A percentile compares a stretch with the other conserved stretches of the same genome.
Evolutionary conservation across 2,888 invertebrate genomes (phyloP).

Genomic region (Protodeltote pygarga): DNA sequence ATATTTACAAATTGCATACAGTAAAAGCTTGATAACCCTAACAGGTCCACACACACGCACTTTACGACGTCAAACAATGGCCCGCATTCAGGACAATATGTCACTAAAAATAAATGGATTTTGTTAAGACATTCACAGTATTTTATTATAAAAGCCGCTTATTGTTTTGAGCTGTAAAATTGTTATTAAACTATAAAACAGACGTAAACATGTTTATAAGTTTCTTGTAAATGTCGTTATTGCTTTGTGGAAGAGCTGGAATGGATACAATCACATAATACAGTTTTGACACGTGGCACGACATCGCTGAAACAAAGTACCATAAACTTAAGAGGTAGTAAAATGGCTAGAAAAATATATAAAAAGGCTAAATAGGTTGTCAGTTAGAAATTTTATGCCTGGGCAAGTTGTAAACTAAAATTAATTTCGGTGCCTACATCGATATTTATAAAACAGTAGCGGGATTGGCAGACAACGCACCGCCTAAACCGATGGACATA

Average conservation of each 20-base stretch:
- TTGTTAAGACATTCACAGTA: conserved; percentile 57
- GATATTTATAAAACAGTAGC: neutral
- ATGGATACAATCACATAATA: neutral
- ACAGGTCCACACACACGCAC: conserved; percentile 53
- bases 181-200: conserved; percentile 43
- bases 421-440: too few species aligned
- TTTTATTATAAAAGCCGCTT: conserved; percentile 50
- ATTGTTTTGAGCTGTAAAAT: conserved; percentile 52
- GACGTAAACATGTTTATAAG: conserved; percentile 30
- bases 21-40: conserved; percentile 55
- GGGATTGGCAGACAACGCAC: too few species aligned
- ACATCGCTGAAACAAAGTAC: too few species aligned
- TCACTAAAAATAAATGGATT: conserved; percentile 70
- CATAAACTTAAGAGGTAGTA: too few species aligned
- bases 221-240: conserved; percentile 37
- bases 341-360: too few species aligned
- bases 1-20: conserved; percentile 43
- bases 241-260: conserved; percentile 25
- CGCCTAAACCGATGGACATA: too few species aligned
- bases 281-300: neutral
- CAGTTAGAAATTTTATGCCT: too few species aligned
- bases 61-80: conserved; percentile 70
- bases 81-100: conserved; percentile 71
- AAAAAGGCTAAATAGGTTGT: too few species aligned
- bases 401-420: too few species aligned